phyloP scores from a whole-genome alignment of 2,888 invertebrate species.

The Bedellia somnulentella region DNA sequence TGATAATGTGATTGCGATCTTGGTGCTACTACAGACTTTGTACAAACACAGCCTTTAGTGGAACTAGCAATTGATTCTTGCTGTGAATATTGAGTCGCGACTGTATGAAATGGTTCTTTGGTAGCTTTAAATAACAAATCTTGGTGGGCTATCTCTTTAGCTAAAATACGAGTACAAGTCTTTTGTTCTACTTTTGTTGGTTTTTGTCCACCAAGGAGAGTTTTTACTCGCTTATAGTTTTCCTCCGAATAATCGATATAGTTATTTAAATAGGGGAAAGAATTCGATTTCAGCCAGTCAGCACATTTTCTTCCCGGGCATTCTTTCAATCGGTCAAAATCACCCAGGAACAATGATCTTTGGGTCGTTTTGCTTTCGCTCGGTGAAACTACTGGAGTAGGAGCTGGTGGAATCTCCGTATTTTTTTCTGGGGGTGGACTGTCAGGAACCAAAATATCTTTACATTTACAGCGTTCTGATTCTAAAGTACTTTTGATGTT shows the following conservation, averaged over 20 bases:
- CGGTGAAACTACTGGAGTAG: background rate
- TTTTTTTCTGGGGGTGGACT: too few species aligned
- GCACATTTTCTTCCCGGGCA: slow-evolving; percentile 26
- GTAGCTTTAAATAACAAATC: slow-evolving; percentile 31
- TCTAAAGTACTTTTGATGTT: slow-evolving; percentile 30
- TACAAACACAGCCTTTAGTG: too few species aligned
- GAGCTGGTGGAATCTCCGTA: slow-evolving; percentile 10
- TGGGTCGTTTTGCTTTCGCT: too few species aligned
- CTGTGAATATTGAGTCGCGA: slow-evolving; percentile 38
- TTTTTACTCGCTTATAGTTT: slow-evolving; percentile 28
- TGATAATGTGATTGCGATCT: slow-evolving; percentile 7
- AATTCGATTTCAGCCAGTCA: slow-evolving; percentile 17
- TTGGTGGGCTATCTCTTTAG: slow-evolving; percentile 18
- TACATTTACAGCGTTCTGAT: slow-evolving; percentile 30
- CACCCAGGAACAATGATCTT: slow-evolving; percentile 22
- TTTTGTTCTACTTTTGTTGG: too few species aligned
- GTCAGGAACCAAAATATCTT: background rate
- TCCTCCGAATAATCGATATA: slow-evolving; percentile 39
- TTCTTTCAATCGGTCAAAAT: slow-evolving; percentile 19
- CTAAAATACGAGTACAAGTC: too few species aligned
- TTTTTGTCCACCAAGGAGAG: slow-evolving; percentile 21
- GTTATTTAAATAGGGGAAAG: slow-evolving; percentile 24
- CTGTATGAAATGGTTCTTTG: slow-evolving; percentile 22
- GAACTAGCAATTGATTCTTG: too few species aligned
- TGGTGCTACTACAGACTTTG: too few species aligned